A percentile compares a stretch with the other conserved stretches of the same genome.
phyloP scores from a whole-genome alignment of 2,888 invertebrate genomes.

The Drosophila leonis region DNA sequence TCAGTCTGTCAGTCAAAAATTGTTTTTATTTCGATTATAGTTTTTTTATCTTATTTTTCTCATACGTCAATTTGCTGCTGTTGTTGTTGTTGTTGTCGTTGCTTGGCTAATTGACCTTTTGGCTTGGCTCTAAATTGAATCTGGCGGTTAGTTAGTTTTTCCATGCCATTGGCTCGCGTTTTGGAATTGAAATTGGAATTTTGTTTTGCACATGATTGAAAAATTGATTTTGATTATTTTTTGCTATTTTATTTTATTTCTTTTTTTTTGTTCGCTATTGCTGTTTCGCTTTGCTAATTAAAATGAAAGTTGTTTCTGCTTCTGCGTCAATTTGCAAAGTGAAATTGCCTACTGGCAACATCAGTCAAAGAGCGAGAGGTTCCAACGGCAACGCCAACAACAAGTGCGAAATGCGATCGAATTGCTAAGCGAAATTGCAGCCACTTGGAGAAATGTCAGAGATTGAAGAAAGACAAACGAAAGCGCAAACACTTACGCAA shows the following conservation, averaged over 20 bases:
- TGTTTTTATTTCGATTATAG: slow-evolving; percentile 59
- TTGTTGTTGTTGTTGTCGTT: slow-evolving; percentile 27
- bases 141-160: slow-evolving; percentile 65
- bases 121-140: slow-evolving; percentile 68
- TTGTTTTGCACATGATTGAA: slow-evolving; percentile 45
- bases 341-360: slow-evolving; percentile 57
- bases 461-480: slow-evolving; percentile 29
- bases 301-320: slow-evolving; percentile 71
- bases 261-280: slow-evolving; percentile 21
- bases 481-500: slow-evolving; percentile 54
- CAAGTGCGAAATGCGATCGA: slow-evolving; percentile 57
- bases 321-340: slow-evolving; percentile 50
- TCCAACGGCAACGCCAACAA: slow-evolving; percentile 22
- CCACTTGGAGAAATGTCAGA: slow-evolving; percentile 53
- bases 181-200: slow-evolving; percentile 33
- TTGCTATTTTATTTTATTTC: slow-evolving; percentile 32
- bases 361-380: slow-evolving; percentile 44
- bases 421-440: slow-evolving; percentile 38
- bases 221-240: slow-evolving; percentile 65
- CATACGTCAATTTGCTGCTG: slow-evolving; percentile 22
- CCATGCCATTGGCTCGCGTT: slow-evolving; percentile 39
- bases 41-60: slow-evolving; percentile 16
- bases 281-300: slow-evolving; percentile 64
- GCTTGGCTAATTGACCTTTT: slow-evolving; percentile 74
- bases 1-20: slow-evolving; percentile 54